These are phyloP conservation scores for Drosophila silvestris DNA, from an alignment of 2,888 invertebrate species.

Conservation along the genomic window DNA sequence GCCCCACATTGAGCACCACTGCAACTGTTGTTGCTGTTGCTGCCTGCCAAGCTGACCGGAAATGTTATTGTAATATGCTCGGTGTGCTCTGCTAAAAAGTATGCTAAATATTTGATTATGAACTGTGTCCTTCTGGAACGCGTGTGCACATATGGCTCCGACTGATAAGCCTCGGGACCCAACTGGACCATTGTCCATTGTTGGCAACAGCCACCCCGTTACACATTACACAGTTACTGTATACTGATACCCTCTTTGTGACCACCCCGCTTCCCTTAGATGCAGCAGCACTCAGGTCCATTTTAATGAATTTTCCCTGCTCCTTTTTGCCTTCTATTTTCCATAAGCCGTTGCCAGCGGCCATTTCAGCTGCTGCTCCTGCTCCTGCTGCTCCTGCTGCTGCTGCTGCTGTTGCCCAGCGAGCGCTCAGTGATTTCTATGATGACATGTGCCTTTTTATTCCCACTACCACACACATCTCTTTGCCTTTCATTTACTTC, in stretches of 20 bases:
- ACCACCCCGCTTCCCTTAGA: background rate
- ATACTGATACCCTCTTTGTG: background rate
- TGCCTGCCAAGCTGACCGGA: conserved; percentile 74
- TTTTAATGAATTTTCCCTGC: conserved; percentile 78
- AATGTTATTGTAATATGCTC: conserved; percentile 81
- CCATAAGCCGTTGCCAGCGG: conserved; percentile 72
- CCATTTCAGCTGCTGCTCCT: conserved; percentile 38
- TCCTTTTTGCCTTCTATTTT: conserved; percentile 57
- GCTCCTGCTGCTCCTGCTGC: conserved; percentile 23
- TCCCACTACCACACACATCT: conserved; percentile 9
- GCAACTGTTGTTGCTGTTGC: conserved; percentile 22
- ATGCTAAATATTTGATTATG: conserved; percentile 84
- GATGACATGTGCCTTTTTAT: conserved; percentile 80
- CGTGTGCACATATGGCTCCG: conserved; percentile 52
- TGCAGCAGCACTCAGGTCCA: conserved; percentile 39
- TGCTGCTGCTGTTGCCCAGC: conserved; percentile 6
- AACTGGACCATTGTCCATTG: conserved; percentile 63
- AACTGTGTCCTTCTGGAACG: conserved; percentile 57
- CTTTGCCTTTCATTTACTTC: conserved; percentile 16
- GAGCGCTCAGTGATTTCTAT: conserved; percentile 75
- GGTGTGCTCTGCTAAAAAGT: conserved; percentile 72
- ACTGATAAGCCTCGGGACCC: conserved; percentile 51
- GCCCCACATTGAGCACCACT: conserved; percentile 28
- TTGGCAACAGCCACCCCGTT: conserved; percentile 24
- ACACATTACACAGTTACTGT: background rate